Evolutionary conservation across 2,113 vertebrate species (phyloP).

Genomic region (Austrofundulus limnaeus): DNA sequence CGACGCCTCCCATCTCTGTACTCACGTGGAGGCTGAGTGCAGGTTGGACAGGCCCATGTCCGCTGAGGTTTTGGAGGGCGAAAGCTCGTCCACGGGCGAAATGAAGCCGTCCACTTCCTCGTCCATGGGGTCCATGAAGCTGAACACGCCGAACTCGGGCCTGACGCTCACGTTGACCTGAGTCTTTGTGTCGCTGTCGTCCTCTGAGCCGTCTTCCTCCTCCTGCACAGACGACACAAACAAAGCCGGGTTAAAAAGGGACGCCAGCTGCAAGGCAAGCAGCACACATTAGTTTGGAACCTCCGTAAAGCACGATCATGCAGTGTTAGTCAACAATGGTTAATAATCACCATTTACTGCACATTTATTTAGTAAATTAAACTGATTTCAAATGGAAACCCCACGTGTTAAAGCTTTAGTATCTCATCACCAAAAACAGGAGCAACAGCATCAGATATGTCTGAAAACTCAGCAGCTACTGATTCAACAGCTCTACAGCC

Average conservation of each 20-base stretch:
- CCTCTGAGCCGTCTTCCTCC: conserved; percentile 93
- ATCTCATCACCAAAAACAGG: background rate
- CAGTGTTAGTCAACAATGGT: conserved; percentile 50
- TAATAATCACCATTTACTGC: conserved; percentile 31
- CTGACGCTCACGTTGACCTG: conserved; percentile 80
- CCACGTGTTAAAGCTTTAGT: background rate
- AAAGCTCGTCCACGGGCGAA: conserved; percentile 91
- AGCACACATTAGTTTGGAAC: conserved; percentile 14
- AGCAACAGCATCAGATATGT: background rate
- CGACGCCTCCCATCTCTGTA: background rate
- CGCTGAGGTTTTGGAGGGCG: conserved; percentile 82
- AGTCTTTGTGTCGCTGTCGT: conserved; percentile 81
- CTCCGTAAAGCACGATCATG: conserved; percentile 24
- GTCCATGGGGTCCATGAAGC: conserved; percentile 89
- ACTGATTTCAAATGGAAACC: background rate
- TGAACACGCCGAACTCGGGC: conserved; percentile 82
- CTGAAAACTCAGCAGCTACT: conserved; percentile 57
- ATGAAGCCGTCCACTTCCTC: conserved; percentile 91
- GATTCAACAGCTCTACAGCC: conserved; percentile 66
- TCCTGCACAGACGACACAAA: conserved; percentile 72
- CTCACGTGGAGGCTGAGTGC: conserved; percentile 93
- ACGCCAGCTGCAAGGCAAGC: background rate
- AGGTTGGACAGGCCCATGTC: conserved; percentile 94
- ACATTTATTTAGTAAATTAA: background rate
- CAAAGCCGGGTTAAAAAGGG: too few relatives aligned